Base-by-base conservation (phyloP, 2,888 invertebrate species). In the Philereme transversata region DNA sequence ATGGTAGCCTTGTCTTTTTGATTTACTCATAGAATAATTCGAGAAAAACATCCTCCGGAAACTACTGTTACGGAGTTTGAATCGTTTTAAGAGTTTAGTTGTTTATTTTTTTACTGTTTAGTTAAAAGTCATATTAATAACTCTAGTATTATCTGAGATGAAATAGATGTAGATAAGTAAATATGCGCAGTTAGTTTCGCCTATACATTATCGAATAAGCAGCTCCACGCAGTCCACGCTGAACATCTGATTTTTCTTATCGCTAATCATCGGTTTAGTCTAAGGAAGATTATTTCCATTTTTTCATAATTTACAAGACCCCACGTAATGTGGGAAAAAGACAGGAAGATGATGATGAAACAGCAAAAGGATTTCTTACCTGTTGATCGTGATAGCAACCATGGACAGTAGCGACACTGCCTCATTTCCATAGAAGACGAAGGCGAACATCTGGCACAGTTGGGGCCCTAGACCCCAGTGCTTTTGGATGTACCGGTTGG, bases 401-500 rank as follows among this genome's bases (percentile, higher is more conserved):
- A 97, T 97, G 76, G 97, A 97, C 65, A 97, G 92, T 43, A 97
- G 88, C 0, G 97, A 97, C 4, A 97, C 97, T 0, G 97, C 97
- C 54, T 97, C 97, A 82, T 97, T 97, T 62, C 97, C 97, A 79
- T 97, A 97, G 88, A 97, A 97, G 71, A 97, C 94, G 71, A 97
- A 95, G 0, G 97, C 97, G 88, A 97, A 97, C 84, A 97, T 93
- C 87, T 95, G 95, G 82, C 97, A 97, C 41, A 97, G 92, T 2
- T 94, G 93, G 22, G 95, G 94, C 0, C 97, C 97, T 33, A 97
- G 93, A 46, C 95, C 94, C 97, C 97, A 97, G 61, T 94, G 93
- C 89, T 97, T 95, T 83, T 96, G 93, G 77, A 97, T 95, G 90
- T 96, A 97, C 75, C 97, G 94, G 74, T 95, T 95, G 22, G 97